A percentile compares a stretch with the other conserved stretches of the same genome.
Evolutionary conservation across 2,113 vertebrate genomes (phyloP).

Genomic region (Suncus etruscus): DNA sequence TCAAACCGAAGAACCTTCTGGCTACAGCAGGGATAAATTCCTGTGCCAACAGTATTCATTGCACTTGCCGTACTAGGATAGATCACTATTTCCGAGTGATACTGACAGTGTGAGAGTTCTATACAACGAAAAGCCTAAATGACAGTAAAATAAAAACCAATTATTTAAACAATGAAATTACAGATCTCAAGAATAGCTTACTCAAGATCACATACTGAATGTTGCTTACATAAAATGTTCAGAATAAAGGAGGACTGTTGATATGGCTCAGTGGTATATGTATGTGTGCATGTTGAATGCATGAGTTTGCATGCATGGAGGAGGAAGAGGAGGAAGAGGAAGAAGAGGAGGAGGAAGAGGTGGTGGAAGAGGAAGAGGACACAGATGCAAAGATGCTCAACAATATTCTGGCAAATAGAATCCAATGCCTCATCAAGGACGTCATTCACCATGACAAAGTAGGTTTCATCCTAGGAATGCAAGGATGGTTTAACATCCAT

Average conservation of each 20-base stretch:
- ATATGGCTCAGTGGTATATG: no score
- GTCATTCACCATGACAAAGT: no score
- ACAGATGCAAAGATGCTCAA: no score
- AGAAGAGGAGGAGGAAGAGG: no score
- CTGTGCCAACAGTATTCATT: constrained; percentile 89
- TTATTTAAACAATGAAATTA: constrained; percentile 25
- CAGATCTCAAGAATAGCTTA: constrained; percentile 16
- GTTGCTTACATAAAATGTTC: neutral
- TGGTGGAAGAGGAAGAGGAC: no score
- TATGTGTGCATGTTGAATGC: no score
- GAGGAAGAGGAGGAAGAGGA: no score
- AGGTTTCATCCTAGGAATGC: no score
- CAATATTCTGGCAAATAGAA: no score
- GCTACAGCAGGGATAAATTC: constrained; percentile 96
- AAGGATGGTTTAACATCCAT: no score
- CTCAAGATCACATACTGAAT: neutral
- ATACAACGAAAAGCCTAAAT: constrained; percentile 93
- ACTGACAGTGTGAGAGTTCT: constrained; percentile 95
- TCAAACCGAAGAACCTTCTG: constrained; percentile 97
- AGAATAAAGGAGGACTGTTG: neutral
- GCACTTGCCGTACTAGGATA: constrained; percentile 89
- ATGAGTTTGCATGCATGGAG: no score
- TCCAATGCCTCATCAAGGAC: no score
- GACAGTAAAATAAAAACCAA: constrained; percentile 63
- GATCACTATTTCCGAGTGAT: constrained; percentile 93